Conservation (phyloP, 1,140 invertebrate species). For the Periplaneta americana region DNA sequence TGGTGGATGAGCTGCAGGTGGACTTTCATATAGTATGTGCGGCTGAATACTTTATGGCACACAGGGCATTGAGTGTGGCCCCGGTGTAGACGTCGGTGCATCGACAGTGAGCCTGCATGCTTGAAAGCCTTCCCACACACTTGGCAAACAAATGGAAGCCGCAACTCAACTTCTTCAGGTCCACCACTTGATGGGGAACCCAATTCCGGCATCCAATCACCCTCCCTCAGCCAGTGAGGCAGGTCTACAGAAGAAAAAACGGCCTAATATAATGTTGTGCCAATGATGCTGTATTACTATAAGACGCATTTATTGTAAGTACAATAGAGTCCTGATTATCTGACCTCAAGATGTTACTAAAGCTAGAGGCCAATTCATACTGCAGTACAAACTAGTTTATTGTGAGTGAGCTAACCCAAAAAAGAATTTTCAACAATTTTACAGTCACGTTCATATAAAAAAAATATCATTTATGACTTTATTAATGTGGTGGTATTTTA, state of each 20-base stretch:
- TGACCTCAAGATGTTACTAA: too few species aligned
- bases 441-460: too few species aligned
- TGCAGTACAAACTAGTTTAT: too few species aligned
- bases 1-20: constrained; percentile 51
- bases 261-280: constrained; percentile 3
- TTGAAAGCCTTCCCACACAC: constrained; percentile 71
- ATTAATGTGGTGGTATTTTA: too few species aligned
- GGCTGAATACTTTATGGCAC: constrained; percentile 53
- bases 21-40: constrained; percentile 56
- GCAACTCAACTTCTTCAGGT: constrained; percentile 6
- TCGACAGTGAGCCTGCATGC: constrained; percentile 65
- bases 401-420: too few species aligned
- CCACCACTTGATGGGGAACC: constrained; percentile 35
- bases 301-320: too few species aligned
- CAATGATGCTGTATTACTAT: too few species aligned
- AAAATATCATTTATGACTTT: too few species aligned
- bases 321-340: too few species aligned
- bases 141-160: constrained; percentile 39
- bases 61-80: constrained; percentile 63
- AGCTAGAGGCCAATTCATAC: too few species aligned
- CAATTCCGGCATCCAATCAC: constrained; percentile 30
- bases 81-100: constrained; percentile 69
- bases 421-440: too few species aligned
- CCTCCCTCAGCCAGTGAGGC: constrained; percentile 20
- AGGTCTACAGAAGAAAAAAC: constrained; percentile 12